Base-by-base conservation (phyloP, 2,888 invertebrate species). In the Doris montereyensis region DNA sequence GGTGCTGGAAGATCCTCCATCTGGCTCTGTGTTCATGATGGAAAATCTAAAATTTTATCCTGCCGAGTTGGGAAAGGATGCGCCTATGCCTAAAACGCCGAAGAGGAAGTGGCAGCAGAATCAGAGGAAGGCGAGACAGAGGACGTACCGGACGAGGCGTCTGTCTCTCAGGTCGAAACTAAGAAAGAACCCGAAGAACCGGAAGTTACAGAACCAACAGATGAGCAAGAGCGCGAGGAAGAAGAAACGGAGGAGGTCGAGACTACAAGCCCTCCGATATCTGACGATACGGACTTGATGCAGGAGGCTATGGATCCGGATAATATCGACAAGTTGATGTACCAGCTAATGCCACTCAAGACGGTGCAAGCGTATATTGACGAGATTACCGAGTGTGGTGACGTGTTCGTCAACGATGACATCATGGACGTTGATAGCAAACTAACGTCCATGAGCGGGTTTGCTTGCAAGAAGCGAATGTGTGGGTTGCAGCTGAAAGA, bases 21-120 rank as follows among this genome's bases (percentile, higher is more conserved):
- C 94, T 0, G 99, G 99, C 1, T 94, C 96, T 0, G 94, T 99
- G 0, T 96, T 99, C 87, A 93, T 99, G 65, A 92, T 99, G 79
- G 99, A 99, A 92, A 99, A 99, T 91, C 93, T 99, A 13, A 94
- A 99, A 58, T 99, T 96, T 93, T 97, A 99, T 90, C 92, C 98
- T 76, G 99, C 99, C 91, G 99, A 99, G 91, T 99, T 99, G 92
- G 99, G 99, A 2, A 26, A 1, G 0, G 79, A 79, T 41, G 62
- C 71, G 24, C 26, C 8, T 8, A 52, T 52, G 52, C 13, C 8
- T 13, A 10, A 13, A 13, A 52, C 13, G 52, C 8, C 13, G 52
- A 52, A 52, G 52, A 13, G 52, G 52, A 13, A 52, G 52, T 10
- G 8, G 52, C 8, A 8, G 52, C 52, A 8, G 52, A 8, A 8